These are phyloP conservation scores for Castor canadensis DNA, from an alignment of 2,113 vertebrate species.

Conservation along the genomic window DNA sequence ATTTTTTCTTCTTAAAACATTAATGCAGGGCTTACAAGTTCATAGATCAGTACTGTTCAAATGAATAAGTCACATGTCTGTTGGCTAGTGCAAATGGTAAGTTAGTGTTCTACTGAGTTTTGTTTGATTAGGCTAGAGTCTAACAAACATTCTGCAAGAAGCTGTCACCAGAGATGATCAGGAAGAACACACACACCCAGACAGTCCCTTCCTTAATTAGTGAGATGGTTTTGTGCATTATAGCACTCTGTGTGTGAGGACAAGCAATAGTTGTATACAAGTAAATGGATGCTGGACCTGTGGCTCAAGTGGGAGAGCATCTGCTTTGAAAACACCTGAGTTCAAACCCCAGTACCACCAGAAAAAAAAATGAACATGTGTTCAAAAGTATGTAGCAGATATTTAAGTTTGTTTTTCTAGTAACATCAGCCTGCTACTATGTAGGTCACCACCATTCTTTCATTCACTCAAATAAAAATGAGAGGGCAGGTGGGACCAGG, in stretches of 20 bases:
- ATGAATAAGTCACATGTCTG: neutral
- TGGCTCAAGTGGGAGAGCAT: no score
- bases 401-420: slow-evolving; percentile 26
- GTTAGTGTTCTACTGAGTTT: slow-evolving; percentile 9
- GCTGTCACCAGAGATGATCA: neutral
- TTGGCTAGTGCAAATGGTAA: neutral
- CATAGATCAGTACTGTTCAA: slow-evolving; percentile 42
- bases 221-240: neutral
- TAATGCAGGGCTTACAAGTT: neutral
- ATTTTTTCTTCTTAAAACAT: slow-evolving; percentile 17
- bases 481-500: neutral
- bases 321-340: no score
- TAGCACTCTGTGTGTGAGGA: neutral
- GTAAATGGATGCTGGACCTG: no score
- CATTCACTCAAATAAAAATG: slow-evolving; percentile 20
- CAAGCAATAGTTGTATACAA: neutral
- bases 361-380: neutral
- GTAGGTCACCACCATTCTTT: slow-evolving; percentile 6
- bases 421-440: neutral
- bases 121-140: slow-evolving; percentile 36
- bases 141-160: slow-evolving; percentile 41
- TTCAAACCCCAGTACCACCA: no score
- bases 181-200: neutral
- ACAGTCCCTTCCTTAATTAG: neutral
- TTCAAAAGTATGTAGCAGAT: slow-evolving; percentile 14